Evolutionary conservation across 2,797 vertebrate species (phyloP), one percentile per base, ranked within the genome.

Genomic region (Pelodytes ibericus): DNA sequence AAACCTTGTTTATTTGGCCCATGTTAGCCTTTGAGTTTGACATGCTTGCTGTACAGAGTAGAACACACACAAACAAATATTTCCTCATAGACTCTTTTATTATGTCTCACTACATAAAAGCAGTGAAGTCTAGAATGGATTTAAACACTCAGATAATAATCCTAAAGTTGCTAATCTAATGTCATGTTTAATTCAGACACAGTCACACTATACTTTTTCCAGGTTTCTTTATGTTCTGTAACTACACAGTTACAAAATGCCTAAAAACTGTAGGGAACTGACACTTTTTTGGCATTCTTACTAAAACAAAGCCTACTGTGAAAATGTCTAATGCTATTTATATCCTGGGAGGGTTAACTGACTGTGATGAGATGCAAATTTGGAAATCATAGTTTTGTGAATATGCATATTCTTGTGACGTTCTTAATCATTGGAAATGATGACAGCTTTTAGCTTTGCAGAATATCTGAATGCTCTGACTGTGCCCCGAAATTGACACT

Each of bases 321-420:
- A 53, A 20, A 53, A 53, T 22, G 20, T 53, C 6, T 16, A 24
- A 11, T 20, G n/a, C 49, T 53, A 53, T 53, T 22, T 53, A 53
- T 53, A 53, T 22, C 49, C 11, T 53, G 49, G n/a, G 24, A 53
- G 11, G 49, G 22, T 53, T 53, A 22, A 53, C 24, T 53, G 49
- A 53, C 20, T 53, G 24, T 53, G 49, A 53, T 53, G 49, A 53
- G 49, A 53, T 53, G 49, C 49, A 53, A 53, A 53, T 53, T 53
- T 53, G 49, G 22, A 53, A 53, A 53, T 53, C 49, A 25, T 1
- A 53, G 11, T 20, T 53, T 24, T 22, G 20, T 53, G 20, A 53
- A 53, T 53, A 53, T 53, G 49, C 49, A 53, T 53, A 24, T 53
- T 39, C 11, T 53, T 22, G 49, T 53, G 1, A 53, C 6, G 49